Base-by-base conservation (phyloP, 1,140 invertebrate species). In the Macrostomum lignano region DNA sequence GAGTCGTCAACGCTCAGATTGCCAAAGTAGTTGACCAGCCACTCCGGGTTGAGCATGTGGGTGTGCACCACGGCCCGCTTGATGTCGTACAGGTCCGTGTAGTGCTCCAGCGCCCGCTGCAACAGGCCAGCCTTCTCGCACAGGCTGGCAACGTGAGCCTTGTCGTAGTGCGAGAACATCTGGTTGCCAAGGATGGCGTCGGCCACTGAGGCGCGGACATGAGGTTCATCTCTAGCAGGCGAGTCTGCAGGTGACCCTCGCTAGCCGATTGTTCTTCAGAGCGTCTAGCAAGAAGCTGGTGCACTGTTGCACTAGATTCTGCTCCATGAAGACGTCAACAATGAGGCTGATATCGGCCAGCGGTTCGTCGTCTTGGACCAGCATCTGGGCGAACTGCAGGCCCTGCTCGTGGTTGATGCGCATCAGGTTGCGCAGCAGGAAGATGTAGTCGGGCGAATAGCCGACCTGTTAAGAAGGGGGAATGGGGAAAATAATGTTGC, bases 261-360 rank as follows among this genome's bases (percentile, higher is more conserved):
- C 74, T 1, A 81, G 78, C 17, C 79, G 63, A 60, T 96, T 96
- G 47, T 93, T 86, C 56, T 96, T 98, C n/a, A 98, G 59, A 1
- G 84, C 86, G 48, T 98, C 88, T 20, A 98, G 55, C 21, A 98
- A 60, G 61, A 98, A 98, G 1, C 82, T 75, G 1, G 91, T 98
- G 49, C 88, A 98, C 44, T 91, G 86, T 49, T 93, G 86, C 32
- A 98, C 81, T 70, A 94, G 74, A 46, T 88, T 91, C 46, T 82
- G 75, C 48, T 98, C 91, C 76, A 94, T 88, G 52, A 98, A 96
- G 35, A 96, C 88, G 49, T 98, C 88, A 1, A 98, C 88, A n/a
- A n/a, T n/a, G n/a, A n/a, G n/a, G n/a, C n/a, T n/a, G n/a, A n/a
- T n/a, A n/a, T n/a, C n/a, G n/a, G n/a, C n/a, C 57, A 73, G 73